Evolutionary conservation across 2,113 vertebrate genomes (phyloP).

Genomic region (Egretta garzetta): DNA sequence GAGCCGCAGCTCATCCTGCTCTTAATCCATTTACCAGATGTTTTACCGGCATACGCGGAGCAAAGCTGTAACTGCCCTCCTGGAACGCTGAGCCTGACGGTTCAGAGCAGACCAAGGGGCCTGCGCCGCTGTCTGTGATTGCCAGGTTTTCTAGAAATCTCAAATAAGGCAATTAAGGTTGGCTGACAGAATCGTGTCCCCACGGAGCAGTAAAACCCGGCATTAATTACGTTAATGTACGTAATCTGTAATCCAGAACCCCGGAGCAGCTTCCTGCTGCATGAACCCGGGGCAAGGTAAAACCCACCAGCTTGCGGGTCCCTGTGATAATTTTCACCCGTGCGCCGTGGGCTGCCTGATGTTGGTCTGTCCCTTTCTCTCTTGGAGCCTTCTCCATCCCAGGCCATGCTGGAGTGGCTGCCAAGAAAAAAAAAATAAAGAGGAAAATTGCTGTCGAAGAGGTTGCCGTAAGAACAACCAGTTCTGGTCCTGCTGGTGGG

Average conservation of each 20-base stretch:
- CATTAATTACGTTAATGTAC: background rate
- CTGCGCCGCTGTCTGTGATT: fast-evolving
- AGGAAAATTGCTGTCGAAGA: fast-evolving
- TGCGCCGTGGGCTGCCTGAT: background rate
- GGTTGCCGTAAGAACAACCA: fast-evolving
- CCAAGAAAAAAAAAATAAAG: background rate
- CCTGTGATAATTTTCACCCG: fast-evolving
- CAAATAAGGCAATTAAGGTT: background rate
- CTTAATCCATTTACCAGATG: fast-evolving
- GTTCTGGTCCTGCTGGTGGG: background rate
- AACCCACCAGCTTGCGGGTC: fast-evolving
- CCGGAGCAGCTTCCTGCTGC: background rate
- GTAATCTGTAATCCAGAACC: too few relatives aligned
- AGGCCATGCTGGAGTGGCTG: background rate
- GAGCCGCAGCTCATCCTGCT: background rate
- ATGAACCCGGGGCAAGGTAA: fast-evolving
- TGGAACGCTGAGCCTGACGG: fast-evolving
- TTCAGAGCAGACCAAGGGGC: fast-evolving
- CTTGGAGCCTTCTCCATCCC: background rate
- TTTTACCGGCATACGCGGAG: fast-evolving
- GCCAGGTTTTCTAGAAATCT: background rate
- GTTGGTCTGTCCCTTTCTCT: background rate
- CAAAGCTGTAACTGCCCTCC: background rate
- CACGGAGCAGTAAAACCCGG: background rate
- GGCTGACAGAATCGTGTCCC: background rate